These are phyloP conservation scores for Pterostichus niger DNA, from an alignment of 2,888 invertebrate genomes.

Conservation along the genomic window DNA sequence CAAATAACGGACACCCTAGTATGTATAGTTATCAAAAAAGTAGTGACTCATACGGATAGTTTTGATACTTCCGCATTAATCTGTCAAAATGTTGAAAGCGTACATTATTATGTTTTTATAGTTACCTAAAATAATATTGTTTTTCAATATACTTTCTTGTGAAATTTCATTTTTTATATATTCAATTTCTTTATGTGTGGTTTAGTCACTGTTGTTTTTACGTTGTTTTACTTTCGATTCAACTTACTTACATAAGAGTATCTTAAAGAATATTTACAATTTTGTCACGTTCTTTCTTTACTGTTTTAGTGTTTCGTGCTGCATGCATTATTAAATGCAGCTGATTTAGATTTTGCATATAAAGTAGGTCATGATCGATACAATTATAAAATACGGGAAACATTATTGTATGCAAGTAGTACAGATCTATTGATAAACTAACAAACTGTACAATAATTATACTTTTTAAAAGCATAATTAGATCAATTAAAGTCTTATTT, in stretches of 20 bases:
- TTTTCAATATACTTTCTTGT: background rate
- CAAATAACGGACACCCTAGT: too few relatives aligned
- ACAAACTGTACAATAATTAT: too few relatives aligned
- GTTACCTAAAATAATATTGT: background rate
- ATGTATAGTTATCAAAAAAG: too few relatives aligned
- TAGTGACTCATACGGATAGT: too few relatives aligned
- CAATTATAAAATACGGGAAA: constrained; percentile 13
- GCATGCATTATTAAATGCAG: constrained; percentile 32
- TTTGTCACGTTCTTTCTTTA: constrained; percentile 6
- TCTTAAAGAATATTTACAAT: constrained; percentile 4
- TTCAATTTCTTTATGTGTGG: background rate
- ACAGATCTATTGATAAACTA: too few relatives aligned
- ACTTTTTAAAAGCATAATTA: too few relatives aligned
- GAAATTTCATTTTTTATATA: background rate
- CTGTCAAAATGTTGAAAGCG: too few relatives aligned
- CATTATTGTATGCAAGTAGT: too few relatives aligned
- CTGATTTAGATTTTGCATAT: constrained; percentile 23
- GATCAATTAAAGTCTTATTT: too few relatives aligned
- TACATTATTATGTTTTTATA: too few relatives aligned
- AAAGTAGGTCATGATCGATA: constrained; percentile 29
- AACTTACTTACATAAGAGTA: constrained; percentile 2
- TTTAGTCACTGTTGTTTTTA: background rate
- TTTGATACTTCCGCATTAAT: too few relatives aligned
- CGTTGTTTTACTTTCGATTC: background rate
- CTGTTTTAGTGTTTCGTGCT: background rate